Conservation (phyloP, 2,797 vertebrate genomes). For the Paratrypauchen microcephalus region DNA sequence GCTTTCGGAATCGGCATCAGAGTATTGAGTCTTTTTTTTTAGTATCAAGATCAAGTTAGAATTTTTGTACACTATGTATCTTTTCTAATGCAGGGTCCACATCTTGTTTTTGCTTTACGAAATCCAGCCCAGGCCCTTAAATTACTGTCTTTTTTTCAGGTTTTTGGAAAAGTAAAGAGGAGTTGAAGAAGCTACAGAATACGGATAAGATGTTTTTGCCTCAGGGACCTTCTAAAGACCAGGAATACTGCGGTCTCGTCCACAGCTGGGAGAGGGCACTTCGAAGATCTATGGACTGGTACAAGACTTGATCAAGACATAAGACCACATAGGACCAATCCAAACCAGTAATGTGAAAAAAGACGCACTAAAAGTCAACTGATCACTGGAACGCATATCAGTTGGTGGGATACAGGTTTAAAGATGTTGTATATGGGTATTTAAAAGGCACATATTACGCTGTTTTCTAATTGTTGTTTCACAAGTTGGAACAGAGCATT, state of each 20-base stretch:
- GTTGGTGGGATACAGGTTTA: not conserved
- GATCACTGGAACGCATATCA: not conserved
- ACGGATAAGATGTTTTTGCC: slow-evolving; percentile 83
- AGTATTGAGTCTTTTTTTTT: too few relatives aligned
- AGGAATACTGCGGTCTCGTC: slow-evolving; percentile 76
- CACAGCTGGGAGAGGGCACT: slow-evolving; percentile 89
- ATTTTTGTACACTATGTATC: too few relatives aligned
- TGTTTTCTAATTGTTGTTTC: too few relatives aligned
- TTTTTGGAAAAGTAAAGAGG: slow-evolving; percentile 87
- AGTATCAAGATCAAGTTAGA: too few relatives aligned
- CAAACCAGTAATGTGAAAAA: not conserved
- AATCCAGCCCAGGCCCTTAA: too few relatives aligned
- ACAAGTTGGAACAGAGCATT: too few relatives aligned
- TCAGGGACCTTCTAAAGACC: slow-evolving; percentile 50
- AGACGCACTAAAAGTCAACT: not conserved
- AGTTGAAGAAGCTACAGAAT: slow-evolving; percentile 85
- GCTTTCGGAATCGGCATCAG: too few relatives aligned
- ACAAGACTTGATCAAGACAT: slow-evolving; percentile 65
- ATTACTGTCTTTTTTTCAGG: slow-evolving; percentile 64
- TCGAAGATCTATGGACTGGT: slow-evolving; percentile 86
- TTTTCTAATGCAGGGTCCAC: too few relatives aligned
- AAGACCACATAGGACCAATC: not conserved
- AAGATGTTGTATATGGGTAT: too few relatives aligned
- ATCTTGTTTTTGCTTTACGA: too few relatives aligned
- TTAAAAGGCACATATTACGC: too few relatives aligned